Base-by-base conservation (phyloP, 2,888 invertebrate genomes). In the Xanthia icteritia region DNA sequence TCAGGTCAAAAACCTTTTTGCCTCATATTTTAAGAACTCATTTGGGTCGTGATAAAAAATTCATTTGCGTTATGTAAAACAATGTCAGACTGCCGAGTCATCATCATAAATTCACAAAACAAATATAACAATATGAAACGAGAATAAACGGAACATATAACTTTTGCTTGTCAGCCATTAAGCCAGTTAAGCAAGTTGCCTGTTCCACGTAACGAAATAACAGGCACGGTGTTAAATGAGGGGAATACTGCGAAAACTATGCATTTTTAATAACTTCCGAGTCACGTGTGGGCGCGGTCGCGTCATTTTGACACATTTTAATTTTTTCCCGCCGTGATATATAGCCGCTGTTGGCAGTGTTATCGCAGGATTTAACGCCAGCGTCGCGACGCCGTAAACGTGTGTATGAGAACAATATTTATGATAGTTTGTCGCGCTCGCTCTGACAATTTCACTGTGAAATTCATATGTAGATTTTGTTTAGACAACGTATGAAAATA, bases 331-430 rank as follows among this genome's bases (percentile, higher is more conserved):
- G 77, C 54, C 63, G 2, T 85, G 58, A 87, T 83, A 76, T 79
- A 89, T 77, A 31, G 79, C 82, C 78, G 75, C 77, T 84, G 84
- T 77, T 85, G 77, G 73, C 72, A 64, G 77, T 61, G 81, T 78
- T 84, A 86, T 87, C 82, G 74, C 68, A 51, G 79, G 81, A 85
- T 86, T 81, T 81, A 83, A 86, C 79, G 83, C 83, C 76, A 83
- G 83, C 76, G 83, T 81, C 77, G 76, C 56, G 74, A 65, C 23
- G 23, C 65, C 39, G 72, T 77, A 76, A 83, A 75, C 81, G 68
- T 76, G 74, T 75, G 68, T 68, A 63, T 66, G 77, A 65, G 75
- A 48, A 74, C 31, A 72, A 77, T 84, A 81, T 84, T 78, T 87
- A 84, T 81, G 63, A 42, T 76, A 73, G 85, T 72, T 1, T 63